Evolutionary conservation across 2,888 invertebrate genomes (phyloP).

Genomic region (Galerucella nymphaeae): DNA sequence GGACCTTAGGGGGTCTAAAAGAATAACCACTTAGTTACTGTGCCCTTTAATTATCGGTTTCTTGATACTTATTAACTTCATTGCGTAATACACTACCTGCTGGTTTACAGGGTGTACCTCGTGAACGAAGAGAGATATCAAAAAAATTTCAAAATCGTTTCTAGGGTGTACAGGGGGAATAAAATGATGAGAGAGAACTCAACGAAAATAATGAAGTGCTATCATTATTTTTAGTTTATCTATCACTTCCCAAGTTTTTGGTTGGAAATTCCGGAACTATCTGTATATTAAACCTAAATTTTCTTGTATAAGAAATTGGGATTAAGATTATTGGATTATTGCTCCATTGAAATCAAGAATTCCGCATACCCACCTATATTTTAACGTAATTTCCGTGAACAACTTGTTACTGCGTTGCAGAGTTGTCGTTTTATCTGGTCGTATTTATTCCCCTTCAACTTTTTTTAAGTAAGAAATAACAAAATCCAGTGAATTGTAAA

Average conservation of each 20-base stretch:
- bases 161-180: too few species aligned
- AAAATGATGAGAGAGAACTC: too few species aligned
- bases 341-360: slow-evolving; percentile 15
- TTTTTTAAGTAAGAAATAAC: not conserved
- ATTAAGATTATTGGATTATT: slow-evolving; percentile 16
- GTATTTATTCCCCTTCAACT: not conserved
- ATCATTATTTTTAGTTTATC: too few species aligned
- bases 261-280: too few species aligned
- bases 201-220: too few species aligned
- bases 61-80: too few species aligned
- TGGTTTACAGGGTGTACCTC: too few species aligned
- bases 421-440: not conserved
- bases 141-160: too few species aligned
- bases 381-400: slow-evolving; percentile 18
- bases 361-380: slow-evolving; percentile 10
- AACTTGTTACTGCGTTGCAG: slow-evolving; percentile 1
- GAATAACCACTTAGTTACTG: not conserved
- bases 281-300: not conserved
- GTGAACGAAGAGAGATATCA: too few species aligned
- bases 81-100: too few species aligned
- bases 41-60: not conserved
- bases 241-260: too few species aligned
- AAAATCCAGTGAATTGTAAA: too few species aligned
- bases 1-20: slow-evolving; percentile 1
- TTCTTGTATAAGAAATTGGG: not conserved